These are phyloP conservation scores for Lophius americanus DNA, from an alignment of 2,797 vertebrate species.

Conservation along the genomic window DNA sequence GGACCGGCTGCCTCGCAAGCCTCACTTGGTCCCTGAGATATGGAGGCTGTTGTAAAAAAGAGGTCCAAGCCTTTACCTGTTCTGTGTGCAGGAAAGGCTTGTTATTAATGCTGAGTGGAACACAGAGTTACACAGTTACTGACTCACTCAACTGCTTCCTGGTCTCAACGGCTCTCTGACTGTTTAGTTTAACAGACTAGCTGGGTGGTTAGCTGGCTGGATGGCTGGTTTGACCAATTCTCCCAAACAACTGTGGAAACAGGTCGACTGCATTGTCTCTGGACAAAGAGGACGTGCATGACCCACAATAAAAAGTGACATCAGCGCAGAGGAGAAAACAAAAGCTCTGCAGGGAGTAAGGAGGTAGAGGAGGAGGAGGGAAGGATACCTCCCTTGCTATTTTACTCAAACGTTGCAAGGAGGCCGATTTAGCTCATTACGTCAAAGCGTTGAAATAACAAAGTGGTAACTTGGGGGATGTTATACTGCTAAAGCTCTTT, in stretches of 20 bases:
- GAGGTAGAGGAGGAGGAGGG: constrained; percentile 49
- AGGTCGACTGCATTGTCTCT: constrained; percentile 72
- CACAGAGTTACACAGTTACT: constrained; percentile 34
- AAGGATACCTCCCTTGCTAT: constrained; percentile 46
- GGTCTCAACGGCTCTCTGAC: constrained; percentile 7
- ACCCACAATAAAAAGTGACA: constrained; percentile 79
- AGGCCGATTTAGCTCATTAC: constrained; percentile 53
- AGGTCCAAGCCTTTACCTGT: constrained; percentile 41
- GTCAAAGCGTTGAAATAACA: constrained; percentile 37
- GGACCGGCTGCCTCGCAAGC: background rate
- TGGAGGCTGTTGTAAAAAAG: constrained; percentile 19
- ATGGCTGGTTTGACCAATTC: constrained; percentile 24
- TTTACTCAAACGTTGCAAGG: constrained; percentile 53
- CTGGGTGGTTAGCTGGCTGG: constrained; percentile 26
- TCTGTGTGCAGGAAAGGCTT: constrained; percentile 30
- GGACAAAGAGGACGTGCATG: constrained; percentile 73
- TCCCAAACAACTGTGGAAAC: constrained; percentile 67
- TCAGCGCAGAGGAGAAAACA: constrained; percentile 76
- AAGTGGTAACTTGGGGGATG: constrained; percentile 18
- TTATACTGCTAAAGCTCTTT: constrained; percentile 25
- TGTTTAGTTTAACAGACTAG: constrained; percentile 21
- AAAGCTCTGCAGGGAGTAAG: constrained; percentile 76
- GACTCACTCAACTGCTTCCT: constrained; percentile 28
- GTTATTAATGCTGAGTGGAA: constrained; percentile 57
- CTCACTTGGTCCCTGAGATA: constrained; percentile 6